These are phyloP conservation scores for Caerostris extrusa DNA, from an alignment of 1,140 invertebrate genomes.

Conservation along the genomic window DNA sequence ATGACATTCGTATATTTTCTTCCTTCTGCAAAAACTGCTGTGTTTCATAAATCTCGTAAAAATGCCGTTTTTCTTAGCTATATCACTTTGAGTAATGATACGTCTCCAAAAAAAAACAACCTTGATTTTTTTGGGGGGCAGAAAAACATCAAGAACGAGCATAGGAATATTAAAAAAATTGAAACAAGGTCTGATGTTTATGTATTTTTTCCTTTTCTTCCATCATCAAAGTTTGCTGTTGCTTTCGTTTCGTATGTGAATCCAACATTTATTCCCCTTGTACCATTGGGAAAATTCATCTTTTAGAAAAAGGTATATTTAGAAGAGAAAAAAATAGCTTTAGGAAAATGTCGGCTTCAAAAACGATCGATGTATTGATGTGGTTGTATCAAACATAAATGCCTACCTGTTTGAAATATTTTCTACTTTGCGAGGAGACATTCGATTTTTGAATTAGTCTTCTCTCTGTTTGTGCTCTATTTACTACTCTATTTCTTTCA, in stretches of 20 bases:
- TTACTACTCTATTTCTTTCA: too few relatives aligned
- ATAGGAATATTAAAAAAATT: neutral
- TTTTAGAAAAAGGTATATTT: neutral
- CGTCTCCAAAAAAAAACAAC: neutral
- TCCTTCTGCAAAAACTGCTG: neutral
- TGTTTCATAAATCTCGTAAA: neutral
- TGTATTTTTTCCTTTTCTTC: too few relatives aligned
- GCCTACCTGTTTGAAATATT: neutral
- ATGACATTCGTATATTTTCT: neutral
- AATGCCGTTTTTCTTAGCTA: neutral
- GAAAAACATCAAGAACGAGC: neutral
- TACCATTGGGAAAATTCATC: neutral
- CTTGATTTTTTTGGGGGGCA: too few relatives aligned
- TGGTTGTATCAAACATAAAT: slow-evolving; percentile 31
- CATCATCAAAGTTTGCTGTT: neutral
- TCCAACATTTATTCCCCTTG: slow-evolving; percentile 5
- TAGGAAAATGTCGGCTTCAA: neutral
- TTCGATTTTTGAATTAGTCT: slow-evolving; percentile 3
- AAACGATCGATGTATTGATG: slow-evolving; percentile 37
- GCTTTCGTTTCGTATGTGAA: neutral
- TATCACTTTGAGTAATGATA: neutral
- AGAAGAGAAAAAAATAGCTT: neutral
- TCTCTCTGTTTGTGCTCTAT: neutral
- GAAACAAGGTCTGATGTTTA: neutral
- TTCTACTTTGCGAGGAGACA: neutral